Evolutionary conservation across 2,888 invertebrate species (phyloP).

Genomic region (Lysandra bellargus): DNA sequence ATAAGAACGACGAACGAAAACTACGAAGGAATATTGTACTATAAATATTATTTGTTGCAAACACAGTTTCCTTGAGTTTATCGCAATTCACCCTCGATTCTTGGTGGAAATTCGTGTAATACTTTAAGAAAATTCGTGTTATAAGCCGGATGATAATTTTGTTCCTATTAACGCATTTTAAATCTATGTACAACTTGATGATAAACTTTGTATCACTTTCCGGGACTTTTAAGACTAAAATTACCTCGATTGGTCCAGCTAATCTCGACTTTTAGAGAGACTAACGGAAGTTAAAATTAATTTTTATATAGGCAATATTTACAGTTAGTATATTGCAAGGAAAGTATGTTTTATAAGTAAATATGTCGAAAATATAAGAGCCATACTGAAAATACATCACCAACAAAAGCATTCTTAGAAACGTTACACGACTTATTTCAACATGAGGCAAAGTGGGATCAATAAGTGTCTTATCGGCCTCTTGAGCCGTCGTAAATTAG

Average conservation of each 20-base stretch:
- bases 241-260: too few species aligned
- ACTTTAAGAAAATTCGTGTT: not conserved
- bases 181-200: too few species aligned
- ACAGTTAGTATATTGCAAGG: too few species aligned
- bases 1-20: not conserved
- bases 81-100: not conserved
- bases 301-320: too few species aligned
- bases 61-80: not conserved
- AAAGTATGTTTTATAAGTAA: not conserved
- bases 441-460: slow-evolving; percentile 17
- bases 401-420: not conserved
- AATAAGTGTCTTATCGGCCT: slow-evolving; percentile 23
- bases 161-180: too few species aligned
- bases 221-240: too few species aligned
- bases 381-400: not conserved
- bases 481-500: slow-evolving; percentile 65
- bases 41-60: not conserved
- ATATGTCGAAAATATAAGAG: not conserved
- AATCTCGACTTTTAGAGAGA: too few species aligned
- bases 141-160: too few species aligned
- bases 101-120: not conserved
- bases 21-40: not conserved
- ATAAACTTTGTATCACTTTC: too few species aligned
- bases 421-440: not conserved
- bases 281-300: too few species aligned